A percentile compares a stretch with the other conserved stretches of the same genome.
Conservation (phyloP, 2,888 invertebrate species). For the Iselma pallidipennis region DNA sequence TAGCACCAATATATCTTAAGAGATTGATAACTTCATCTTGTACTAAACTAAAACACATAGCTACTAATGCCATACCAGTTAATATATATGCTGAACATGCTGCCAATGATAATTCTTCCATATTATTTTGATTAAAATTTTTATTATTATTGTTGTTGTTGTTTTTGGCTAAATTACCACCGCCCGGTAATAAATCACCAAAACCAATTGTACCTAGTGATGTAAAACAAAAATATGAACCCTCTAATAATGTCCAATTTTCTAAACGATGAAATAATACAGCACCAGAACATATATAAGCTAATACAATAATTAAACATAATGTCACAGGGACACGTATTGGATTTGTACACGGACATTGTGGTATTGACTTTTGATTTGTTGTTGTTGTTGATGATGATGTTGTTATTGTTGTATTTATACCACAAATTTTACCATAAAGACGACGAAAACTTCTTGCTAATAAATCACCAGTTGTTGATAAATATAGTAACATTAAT, state of each 20-base stretch:
- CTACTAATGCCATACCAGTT: conserved; percentile 82
- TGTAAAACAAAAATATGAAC: conserved; percentile 80
- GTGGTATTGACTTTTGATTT: conserved; percentile 38
- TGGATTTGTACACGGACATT: conserved; percentile 59
- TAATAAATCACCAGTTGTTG: conserved; percentile 83
- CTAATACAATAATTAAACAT: conserved; percentile 81
- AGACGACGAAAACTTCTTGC: conserved; percentile 56
- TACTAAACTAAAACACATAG: conserved; percentile 85
- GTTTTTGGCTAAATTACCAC: neutral
- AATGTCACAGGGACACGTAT: conserved; percentile 86
- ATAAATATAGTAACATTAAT: conserved; percentile 83
- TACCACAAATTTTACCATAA: conserved; percentile 65
- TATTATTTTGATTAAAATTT: conserved; percentile 52
- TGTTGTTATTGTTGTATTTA: conserved; percentile 65
- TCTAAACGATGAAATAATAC: conserved; percentile 89
- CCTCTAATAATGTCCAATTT: conserved; percentile 88
- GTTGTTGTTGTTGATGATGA: conserved; percentile 32
- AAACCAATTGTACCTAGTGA: conserved; percentile 79
- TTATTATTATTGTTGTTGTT: neutral
- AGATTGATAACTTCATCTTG: conserved; percentile 73
- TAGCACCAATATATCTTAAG: conserved; percentile 58
- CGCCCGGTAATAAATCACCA: conserved; percentile 75
- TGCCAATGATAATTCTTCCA: conserved; percentile 70
- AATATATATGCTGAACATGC: conserved; percentile 81
- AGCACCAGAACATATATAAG: conserved; percentile 88